A percentile compares a stretch with the other conserved stretches of the same genome.
Conservation (phyloP, 2,797 vertebrate genomes). For the Manis crassicaudata region DNA sequence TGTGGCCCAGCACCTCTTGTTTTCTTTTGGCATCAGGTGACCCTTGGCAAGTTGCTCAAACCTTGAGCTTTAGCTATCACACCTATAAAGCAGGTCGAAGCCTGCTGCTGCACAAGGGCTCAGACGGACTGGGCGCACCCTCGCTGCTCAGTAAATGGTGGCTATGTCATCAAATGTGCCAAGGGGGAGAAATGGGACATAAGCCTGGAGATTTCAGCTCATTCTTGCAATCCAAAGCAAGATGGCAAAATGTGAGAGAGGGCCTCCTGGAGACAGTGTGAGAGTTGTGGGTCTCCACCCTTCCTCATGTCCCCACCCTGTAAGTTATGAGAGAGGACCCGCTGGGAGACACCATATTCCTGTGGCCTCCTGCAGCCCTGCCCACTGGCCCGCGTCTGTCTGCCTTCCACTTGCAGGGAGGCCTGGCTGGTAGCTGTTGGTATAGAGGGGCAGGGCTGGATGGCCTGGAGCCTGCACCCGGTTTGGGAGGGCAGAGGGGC, state of each 20-base stretch:
- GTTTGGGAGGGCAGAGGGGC: not conserved
- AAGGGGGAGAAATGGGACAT: not conserved
- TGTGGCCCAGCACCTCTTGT: not conserved
- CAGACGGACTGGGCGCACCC: no score
- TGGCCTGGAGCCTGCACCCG: not conserved
- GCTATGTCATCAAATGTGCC: not conserved
- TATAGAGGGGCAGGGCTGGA: not conserved
- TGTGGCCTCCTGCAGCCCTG: not conserved
- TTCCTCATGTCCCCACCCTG: rapidly evolving
- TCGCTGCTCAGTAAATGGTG: not conserved
- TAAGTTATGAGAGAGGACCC: not conserved
- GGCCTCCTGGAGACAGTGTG: not conserved
- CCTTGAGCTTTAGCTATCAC: not conserved
- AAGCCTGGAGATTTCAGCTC: not conserved
- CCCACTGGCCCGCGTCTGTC: not conserved
- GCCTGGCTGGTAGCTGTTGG: not conserved
- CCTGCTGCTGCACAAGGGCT: not conserved
- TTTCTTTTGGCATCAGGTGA: not conserved
- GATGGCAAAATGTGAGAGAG: not conserved
- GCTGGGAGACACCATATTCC: not conserved
- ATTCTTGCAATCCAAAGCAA: not conserved
- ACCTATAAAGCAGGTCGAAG: not conserved
- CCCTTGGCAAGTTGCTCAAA: not conserved
- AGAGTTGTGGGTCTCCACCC: not conserved
- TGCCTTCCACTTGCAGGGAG: not conserved